phyloP scores from a whole-genome alignment of 1,140 invertebrate genomes.

The Cecropterus lyciades region DNA sequence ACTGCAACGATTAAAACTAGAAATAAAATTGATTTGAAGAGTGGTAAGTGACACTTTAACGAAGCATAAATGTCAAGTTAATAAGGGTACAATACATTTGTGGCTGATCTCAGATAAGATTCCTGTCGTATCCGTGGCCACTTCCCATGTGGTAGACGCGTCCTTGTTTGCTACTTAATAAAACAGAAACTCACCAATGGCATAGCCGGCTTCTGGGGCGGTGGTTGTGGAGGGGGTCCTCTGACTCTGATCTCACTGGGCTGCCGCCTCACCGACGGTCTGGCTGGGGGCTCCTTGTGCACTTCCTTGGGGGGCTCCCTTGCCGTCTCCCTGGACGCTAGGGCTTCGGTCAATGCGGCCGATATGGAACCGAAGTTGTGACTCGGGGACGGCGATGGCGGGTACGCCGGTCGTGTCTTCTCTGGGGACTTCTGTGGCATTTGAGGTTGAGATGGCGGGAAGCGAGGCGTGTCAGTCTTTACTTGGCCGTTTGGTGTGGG shows the following conservation, averaged over 20 bases:
- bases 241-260: conserved; percentile 66
- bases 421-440: conserved; percentile 60
- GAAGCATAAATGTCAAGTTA: no score
- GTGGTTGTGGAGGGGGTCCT: conserved; percentile 77
- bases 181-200: conserved; percentile 69
- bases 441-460: conserved; percentile 48
- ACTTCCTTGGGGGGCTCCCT: conserved; percentile 48
- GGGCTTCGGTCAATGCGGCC: conserved; percentile 65
- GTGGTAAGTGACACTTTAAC: no score
- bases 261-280: conserved; percentile 61
- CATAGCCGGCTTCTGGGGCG: conserved; percentile 68
- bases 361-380: conserved; percentile 65
- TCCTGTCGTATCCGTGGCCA: no score
- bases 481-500: conserved; percentile 69
- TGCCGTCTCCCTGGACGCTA: conserved; percentile 52
- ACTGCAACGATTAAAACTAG: no score
- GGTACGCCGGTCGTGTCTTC: conserved; percentile 49
- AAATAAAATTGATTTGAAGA: no score
- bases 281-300: conserved; percentile 46
- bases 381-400: conserved; percentile 33
- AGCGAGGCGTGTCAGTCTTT: conserved; percentile 62
- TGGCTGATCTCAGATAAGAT: no score
- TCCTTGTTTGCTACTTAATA: background rate
- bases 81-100: no score
- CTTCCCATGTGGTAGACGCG: no score